phyloP scores from a whole-genome alignment of 2,888 invertebrate genomes.

The Pachymerium ferrugineum region DNA sequence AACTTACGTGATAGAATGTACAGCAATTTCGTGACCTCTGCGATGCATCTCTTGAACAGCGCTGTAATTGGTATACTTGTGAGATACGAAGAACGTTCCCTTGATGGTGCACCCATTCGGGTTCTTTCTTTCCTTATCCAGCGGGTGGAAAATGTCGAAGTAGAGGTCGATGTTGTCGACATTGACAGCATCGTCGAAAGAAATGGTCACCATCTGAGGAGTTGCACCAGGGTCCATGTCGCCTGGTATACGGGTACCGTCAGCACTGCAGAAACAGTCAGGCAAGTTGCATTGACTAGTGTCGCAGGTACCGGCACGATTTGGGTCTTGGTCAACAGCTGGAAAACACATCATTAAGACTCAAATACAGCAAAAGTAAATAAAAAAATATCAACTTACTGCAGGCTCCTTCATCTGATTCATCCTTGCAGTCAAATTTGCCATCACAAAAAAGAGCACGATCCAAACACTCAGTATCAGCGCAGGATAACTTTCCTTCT shows the following conservation, averaged over 20 bases:
- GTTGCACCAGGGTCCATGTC: conserved; percentile 42
- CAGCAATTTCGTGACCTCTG: conserved; percentile 83
- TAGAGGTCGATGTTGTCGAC: conserved; percentile 47
- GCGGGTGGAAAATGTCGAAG: conserved; percentile 42
- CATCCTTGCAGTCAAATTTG: conserved; percentile 85
- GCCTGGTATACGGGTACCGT: conserved; percentile 45
- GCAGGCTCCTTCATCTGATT: conserved; percentile 92
- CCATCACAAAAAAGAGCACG: conserved; percentile 90
- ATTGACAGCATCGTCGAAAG: conserved; percentile 46
- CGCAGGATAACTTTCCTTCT: conserved; percentile 83
- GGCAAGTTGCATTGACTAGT: conserved; percentile 43
- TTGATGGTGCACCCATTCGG: conserved; percentile 45
- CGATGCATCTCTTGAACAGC: conserved; percentile 50
- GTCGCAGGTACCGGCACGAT: conserved; percentile 44
- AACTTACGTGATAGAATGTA: conserved; percentile 74
- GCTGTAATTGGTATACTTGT: conserved; percentile 46
- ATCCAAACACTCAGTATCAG: conserved; percentile 85
- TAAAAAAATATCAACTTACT: conserved; percentile 60
- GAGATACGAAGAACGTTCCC: conserved; percentile 45
- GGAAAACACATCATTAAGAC: not conserved
- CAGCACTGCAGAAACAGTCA: conserved; percentile 46
- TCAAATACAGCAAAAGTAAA: not conserved
- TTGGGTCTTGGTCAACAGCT: conserved; percentile 45
- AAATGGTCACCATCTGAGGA: conserved; percentile 46
- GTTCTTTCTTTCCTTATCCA: conserved; percentile 40